phyloP scores from a whole-genome alignment of 92 coral and sea anemone species.

The Parazoanthus swiftii region DNA sequence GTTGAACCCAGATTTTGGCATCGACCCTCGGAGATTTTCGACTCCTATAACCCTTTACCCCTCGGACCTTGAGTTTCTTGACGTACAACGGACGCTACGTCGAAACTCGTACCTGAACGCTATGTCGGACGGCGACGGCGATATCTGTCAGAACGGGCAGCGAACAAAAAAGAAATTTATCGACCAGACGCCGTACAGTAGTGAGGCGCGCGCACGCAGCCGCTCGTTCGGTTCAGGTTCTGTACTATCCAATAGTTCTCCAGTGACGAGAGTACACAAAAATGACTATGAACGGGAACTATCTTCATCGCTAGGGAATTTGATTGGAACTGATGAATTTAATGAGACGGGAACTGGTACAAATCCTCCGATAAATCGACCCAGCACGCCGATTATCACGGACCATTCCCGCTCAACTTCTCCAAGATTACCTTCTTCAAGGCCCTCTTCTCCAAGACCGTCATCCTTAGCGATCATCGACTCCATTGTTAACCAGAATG shows the following conservation, averaged over 20 bases:
- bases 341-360: not conserved
- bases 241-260: not conserved
- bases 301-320: conserved; percentile 24
- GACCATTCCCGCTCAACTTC: conserved; percentile 65
- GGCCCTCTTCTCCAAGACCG: conserved; percentile 61
- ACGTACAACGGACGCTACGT: conserved; percentile 66
- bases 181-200: not conserved
- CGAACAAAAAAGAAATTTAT: not conserved
- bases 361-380: not conserved
- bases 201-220: conserved; percentile 12
- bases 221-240: conserved; percentile 27
- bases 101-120: conserved; percentile 85
- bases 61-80: conserved; percentile 42
- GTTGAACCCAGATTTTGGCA: conserved; percentile 50
- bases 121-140: conserved; percentile 56
- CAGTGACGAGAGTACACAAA: not conserved
- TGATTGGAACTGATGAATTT: not conserved
- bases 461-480: conserved; percentile 63
- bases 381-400: conserved; percentile 54
- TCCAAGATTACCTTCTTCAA: conserved; percentile 51
- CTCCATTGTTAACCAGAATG: conserved; percentile 52
- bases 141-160: conserved; percentile 33
- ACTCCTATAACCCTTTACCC: conserved; percentile 43
- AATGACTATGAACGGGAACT: conserved; percentile 7
- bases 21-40: conserved; percentile 49